Evolutionary conservation across 2,888 invertebrate species (phyloP).

Genomic region (Thecophora atra): DNA sequence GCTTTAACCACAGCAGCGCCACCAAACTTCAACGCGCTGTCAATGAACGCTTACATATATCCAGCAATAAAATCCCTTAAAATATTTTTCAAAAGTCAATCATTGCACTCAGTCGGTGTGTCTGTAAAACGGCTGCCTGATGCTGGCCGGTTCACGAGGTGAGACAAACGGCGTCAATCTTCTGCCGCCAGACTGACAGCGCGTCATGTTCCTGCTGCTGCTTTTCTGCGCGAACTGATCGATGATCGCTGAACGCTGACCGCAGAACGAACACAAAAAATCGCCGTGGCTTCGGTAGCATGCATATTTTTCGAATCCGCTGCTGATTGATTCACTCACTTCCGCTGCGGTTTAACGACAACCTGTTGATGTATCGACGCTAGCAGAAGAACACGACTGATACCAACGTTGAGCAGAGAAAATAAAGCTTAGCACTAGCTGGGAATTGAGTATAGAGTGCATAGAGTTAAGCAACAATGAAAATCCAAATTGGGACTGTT

Average conservation of each 20-base stretch:
- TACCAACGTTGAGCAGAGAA: too few species aligned
- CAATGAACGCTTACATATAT: constrained; percentile 19
- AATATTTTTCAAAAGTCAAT: constrained; percentile 27
- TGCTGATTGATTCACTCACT: constrained; percentile 27
- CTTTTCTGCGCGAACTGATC: background rate
- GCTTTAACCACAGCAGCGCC: background rate
- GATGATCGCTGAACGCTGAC: background rate
- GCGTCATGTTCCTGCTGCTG: too few species aligned
- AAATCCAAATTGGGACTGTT: too few species aligned
- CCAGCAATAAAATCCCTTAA: constrained; percentile 22
- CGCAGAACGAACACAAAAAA: background rate
- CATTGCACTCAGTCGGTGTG: constrained; percentile 7
- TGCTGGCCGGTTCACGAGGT: background rate
- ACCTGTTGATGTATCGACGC: background rate
- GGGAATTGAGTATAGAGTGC: too few species aligned
- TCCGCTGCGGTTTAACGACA: constrained; percentile 2
- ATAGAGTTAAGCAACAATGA: too few species aligned
- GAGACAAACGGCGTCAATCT: constrained; percentile 9
- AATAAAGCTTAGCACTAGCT: too few species aligned
- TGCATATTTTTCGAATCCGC: background rate
- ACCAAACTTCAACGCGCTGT: constrained; percentile 8
- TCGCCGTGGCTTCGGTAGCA: background rate
- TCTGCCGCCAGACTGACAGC: background rate
- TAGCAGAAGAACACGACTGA: background rate
- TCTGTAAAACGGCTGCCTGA: background rate